These are phyloP conservation scores for Tolypeutes matacus DNA, from an alignment of 2,797 vertebrate species.

Conservation along the genomic window DNA sequence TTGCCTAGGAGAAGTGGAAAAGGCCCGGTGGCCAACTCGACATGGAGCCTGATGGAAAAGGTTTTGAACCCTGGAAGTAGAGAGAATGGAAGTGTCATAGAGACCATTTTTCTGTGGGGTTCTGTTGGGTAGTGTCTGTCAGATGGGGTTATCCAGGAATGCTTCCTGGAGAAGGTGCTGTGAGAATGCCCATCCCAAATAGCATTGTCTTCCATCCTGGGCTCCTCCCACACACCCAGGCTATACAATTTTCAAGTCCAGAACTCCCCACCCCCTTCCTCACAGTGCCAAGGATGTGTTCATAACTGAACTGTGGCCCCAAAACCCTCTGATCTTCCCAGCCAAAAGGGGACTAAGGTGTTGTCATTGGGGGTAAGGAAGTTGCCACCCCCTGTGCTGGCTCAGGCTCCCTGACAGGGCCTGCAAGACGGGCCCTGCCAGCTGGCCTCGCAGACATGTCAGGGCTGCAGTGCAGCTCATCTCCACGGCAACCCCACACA, in stretches of 20 bases:
- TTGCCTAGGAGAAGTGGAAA: no score
- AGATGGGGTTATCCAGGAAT: fast-evolving
- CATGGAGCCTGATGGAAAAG: no score
- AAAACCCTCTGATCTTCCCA: background rate
- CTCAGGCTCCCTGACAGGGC: background rate
- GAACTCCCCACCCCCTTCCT: background rate
- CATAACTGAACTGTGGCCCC: no score
- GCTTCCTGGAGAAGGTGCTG: background rate
- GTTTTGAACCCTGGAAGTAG: background rate
- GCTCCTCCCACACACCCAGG: no score
- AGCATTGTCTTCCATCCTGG: background rate
- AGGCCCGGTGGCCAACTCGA: no score
- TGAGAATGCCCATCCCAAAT: no score
- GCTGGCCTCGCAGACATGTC: background rate
- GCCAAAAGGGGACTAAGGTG: fast-evolving
- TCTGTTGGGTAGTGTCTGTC: fast-evolving
- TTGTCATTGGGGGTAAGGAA: background rate
- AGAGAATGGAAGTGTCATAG: background rate
- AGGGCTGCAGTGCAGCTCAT: background rate
- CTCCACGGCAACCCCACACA: background rate
- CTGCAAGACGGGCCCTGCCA: background rate
- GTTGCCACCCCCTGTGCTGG: background rate
- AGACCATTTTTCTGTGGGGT: background rate
- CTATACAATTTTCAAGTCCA: background rate
- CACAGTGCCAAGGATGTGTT: background rate